phyloP scores from a whole-genome alignment of 2,113 vertebrate species.

The Sylvietta virens region DNA sequence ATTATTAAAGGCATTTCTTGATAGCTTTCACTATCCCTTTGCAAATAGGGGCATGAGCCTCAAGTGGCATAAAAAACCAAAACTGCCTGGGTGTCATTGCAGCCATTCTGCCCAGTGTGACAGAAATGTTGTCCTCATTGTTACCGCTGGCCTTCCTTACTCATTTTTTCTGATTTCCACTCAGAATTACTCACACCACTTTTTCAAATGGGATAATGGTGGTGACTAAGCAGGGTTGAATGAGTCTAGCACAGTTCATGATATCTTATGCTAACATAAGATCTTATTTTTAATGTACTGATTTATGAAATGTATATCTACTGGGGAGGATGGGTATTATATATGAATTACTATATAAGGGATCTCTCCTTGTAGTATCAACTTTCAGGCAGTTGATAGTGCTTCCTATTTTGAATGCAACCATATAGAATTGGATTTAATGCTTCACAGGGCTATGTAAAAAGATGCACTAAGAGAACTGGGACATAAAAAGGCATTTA shows the following conservation, averaged over 20 bases:
- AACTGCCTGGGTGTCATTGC: not conserved
- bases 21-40: not conserved
- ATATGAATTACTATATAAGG: not conserved
- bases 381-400: not conserved
- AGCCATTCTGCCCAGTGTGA: accelerated
- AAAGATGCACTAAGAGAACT: not conserved
- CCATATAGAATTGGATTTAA: not conserved
- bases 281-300: not conserved
- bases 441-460: not conserved
- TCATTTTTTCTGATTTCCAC: conserved; percentile 22
- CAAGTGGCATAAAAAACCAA: not conserved
- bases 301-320: not conserved
- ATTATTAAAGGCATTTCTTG: not conserved
- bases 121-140: not conserved
- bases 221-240: not conserved
- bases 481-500: not conserved
- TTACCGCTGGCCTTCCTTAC: not conserved
- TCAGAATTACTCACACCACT: not conserved
- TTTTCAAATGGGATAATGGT: not conserved
- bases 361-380: not conserved
- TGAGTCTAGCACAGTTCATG: not conserved
- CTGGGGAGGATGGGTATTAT: not conserved
- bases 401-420: not conserved
- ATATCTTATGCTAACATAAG: not conserved
- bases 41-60: not conserved